These are phyloP conservation scores for Avahi laniger DNA, from an alignment of 2,797 vertebrate genomes.

Conservation along the genomic window DNA sequence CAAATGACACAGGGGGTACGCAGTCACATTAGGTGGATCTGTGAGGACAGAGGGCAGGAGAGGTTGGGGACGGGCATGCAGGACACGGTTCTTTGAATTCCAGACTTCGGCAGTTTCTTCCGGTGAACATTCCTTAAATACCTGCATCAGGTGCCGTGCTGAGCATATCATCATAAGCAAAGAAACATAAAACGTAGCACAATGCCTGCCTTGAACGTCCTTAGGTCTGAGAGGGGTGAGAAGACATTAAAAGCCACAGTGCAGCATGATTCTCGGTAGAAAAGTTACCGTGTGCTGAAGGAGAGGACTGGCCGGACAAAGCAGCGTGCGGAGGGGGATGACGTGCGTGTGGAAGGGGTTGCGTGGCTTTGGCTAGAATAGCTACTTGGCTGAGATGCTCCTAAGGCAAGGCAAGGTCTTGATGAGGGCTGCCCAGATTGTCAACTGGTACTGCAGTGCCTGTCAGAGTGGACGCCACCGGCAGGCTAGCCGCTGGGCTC, in stretches of 20 bases:
- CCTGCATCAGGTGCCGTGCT: not conserved
- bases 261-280: not conserved
- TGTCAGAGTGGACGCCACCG: not conserved
- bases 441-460: not conserved
- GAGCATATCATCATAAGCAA: not conserved
- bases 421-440: not conserved
- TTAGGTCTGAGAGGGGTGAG: not conserved
- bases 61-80: too few species aligned
- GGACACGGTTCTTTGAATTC: not conserved
- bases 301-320: not conserved
- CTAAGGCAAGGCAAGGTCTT: not conserved
- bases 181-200: not conserved
- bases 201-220: not conserved
- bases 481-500: not conserved
- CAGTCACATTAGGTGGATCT: not conserved
- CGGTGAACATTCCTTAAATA: not conserved
- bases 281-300: not conserved
- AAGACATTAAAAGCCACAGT: not conserved
- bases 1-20: not conserved
- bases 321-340: not conserved
- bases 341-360: accelerated
- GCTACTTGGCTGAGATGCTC: not conserved
- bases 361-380: not conserved
- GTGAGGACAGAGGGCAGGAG: not conserved
- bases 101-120: not conserved